These are phyloP conservation scores for Crypturellus undulatus DNA, from an alignment of 2,113 vertebrate genomes.

Conservation along the genomic window DNA sequence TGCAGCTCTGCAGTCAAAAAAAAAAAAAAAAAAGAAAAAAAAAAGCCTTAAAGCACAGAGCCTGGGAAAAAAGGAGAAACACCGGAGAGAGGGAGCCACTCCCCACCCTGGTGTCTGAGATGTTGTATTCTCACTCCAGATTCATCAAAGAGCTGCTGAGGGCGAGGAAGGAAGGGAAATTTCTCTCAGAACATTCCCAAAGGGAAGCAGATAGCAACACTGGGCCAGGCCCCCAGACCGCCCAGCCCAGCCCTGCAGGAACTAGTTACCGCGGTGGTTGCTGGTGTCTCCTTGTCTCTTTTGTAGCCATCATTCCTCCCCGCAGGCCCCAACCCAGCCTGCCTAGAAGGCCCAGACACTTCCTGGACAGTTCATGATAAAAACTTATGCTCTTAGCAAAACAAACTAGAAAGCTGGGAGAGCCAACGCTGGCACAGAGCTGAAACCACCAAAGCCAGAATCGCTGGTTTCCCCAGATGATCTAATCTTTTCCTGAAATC, in stretches of 20 bases:
- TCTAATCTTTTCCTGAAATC: slow-evolving; percentile 18
- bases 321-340: slow-evolving; percentile 45
- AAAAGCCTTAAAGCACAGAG: background rate
- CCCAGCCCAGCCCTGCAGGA: slow-evolving; percentile 57
- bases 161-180: slow-evolving; percentile 33
- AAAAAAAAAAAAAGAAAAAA: background rate
- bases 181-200: slow-evolving; percentile 50
- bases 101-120: background rate
- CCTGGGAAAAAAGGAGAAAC: background rate
- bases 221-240: slow-evolving; percentile 58
- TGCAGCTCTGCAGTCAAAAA: no score
- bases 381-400: slow-evolving; percentile 71
- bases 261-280: slow-evolving; percentile 45
- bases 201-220: slow-evolving; percentile 19
- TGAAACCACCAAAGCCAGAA: slow-evolving; percentile 64
- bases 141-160: slow-evolving; percentile 49
- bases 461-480: slow-evolving; percentile 56
- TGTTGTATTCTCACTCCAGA: background rate
- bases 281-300: slow-evolving; percentile 58
- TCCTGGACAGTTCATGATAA: slow-evolving; percentile 66
- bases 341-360: slow-evolving; percentile 68
- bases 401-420: slow-evolving; percentile 61
- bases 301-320: slow-evolving; percentile 44
- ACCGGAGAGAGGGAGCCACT: background rate
- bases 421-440: slow-evolving; percentile 63